Conservation (phyloP, 2,113 vertebrate species). For the Beaufortia kweichowensis region DNA sequence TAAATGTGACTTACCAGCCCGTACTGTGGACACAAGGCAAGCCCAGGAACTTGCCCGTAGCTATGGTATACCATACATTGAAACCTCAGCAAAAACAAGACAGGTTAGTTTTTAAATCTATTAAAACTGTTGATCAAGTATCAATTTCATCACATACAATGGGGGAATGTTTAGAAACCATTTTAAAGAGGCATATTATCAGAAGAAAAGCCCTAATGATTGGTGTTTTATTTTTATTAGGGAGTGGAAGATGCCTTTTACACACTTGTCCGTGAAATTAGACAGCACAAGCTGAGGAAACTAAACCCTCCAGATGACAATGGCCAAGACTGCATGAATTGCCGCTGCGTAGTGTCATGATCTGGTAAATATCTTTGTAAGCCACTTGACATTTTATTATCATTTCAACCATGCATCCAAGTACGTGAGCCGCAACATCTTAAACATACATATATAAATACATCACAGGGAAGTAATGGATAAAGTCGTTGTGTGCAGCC, state of each 20-base stretch:
- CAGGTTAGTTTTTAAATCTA: slow-evolving; percentile 73
- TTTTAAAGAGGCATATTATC: background rate
- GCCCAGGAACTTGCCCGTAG: slow-evolving; percentile 95
- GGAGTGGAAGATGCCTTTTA: slow-evolving; percentile 99
- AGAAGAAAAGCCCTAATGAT: background rate
- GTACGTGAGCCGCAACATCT: background rate
- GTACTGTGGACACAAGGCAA: slow-evolving; percentile 94
- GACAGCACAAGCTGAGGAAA: slow-evolving; percentile 94
- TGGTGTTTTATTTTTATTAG: slow-evolving; percentile 67
- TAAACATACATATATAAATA: background rate
- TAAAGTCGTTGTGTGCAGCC: background rate
- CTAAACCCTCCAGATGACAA: slow-evolving; percentile 93
- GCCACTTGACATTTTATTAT: background rate
- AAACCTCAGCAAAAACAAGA: slow-evolving; percentile 97
- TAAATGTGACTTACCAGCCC: slow-evolving; percentile 93
- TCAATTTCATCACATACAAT: background rate
- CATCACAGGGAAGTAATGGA: background rate
- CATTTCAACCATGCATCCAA: background rate
- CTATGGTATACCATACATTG: slow-evolving; percentile 93
- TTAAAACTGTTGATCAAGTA: too few species aligned
- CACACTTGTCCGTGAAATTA: slow-evolving; percentile 94
- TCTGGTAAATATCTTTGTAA: slow-evolving; percentile 69
- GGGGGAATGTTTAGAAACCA: too few species aligned
- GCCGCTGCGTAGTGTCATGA: slow-evolving; percentile 96
- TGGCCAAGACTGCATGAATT: slow-evolving; percentile 93